A percentile compares a stretch with the other conserved stretches of the same genome.
Conservation (phyloP, 1,140 invertebrate genomes). For the Anoplolepis gracilipes region DNA sequence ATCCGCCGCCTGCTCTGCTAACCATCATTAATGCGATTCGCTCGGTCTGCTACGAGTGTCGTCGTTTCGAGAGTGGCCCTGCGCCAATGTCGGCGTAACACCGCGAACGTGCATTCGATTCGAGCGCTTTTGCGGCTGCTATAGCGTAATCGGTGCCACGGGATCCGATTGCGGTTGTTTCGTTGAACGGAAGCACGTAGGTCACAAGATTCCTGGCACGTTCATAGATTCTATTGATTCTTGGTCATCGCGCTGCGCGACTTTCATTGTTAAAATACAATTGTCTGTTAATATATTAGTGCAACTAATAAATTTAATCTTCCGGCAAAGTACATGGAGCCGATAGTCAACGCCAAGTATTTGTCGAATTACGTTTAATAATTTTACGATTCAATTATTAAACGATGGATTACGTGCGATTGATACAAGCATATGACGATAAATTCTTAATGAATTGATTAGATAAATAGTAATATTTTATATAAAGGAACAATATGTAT, state of each 20-base stretch:
- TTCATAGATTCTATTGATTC: constrained; percentile 52
- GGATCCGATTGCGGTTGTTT: constrained; percentile 72
- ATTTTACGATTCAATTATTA: background rate
- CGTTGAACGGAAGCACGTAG: constrained; percentile 51
- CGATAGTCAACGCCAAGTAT: background rate
- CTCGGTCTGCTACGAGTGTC: constrained; percentile 62
- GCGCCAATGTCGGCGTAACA: constrained; percentile 62
- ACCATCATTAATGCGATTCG: constrained; percentile 71
- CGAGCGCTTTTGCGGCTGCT: constrained; percentile 70
- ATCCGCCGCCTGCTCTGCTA: constrained; percentile 45
- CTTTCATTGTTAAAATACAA: constrained; percentile 27
- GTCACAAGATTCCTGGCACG: constrained; percentile 52
- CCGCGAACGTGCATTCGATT: constrained; percentile 62
- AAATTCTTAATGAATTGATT: background rate
- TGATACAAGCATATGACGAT: background rate
- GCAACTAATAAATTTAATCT: constrained; percentile 1
- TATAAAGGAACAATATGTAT: background rate
- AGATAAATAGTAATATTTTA: background rate
- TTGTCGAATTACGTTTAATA: background rate
- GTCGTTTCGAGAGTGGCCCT: constrained; percentile 68
- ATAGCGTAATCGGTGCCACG: constrained; percentile 69
- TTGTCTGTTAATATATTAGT: constrained; percentile 18
- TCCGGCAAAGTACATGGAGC: background rate
- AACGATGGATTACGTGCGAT: background rate
- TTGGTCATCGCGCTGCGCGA: constrained; percentile 44